Evolutionary conservation across 2,888 invertebrate genomes (phyloP), one percentile per base, ranked within the genome.

Genomic region (Ennomos fuscantarius): DNA sequence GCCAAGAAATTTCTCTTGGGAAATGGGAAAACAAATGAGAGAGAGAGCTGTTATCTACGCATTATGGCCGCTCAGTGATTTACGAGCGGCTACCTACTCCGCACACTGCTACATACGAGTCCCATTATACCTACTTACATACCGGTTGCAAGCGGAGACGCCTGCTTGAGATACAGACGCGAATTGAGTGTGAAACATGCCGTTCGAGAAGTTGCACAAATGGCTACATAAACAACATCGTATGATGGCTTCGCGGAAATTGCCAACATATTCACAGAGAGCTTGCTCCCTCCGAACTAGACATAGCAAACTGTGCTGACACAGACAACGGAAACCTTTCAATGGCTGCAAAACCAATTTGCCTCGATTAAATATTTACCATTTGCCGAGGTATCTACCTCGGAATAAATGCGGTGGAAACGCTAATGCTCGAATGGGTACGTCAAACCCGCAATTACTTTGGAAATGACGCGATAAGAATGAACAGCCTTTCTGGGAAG

Each of bases 1-100:
- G 82, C 84, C 82, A 81, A 86, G 89, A 88, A 86, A 87, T 89
- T 87, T 87, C 87, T 87, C 86, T 71, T 69, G 87, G 84, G 87
- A 89, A 89, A 89, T 89, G 87, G 87, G 82, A 84, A 88, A 89
- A 89, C 89, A 89, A 89, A 89, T 87, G 88, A 88, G 87, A 85
- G 87, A 84, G 86, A 85, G 87, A 84, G 86, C 85, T 89, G 82
- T 89, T 89, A 89, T 89, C 90, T 88, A 87, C 87, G 86, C 89
- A 89, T 89, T 88, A 89, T 86, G 83, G 81, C 72, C 76, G 81
- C 80, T 80, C 78, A 68, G 85, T 89, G 89, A 89, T 89, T 89
- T 89, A 89, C 82, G 87, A 87, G 65, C 78, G 78, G 80, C 87
- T 86, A 83, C 86, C 79, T 70, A 73, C 78, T 73, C 64, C 65